Percentiles rank a stretch among this genome's conserved stretches.
phyloP scores from a whole-genome alignment of 2,888 invertebrate species.

The Dolichopus griseipennis region DNA sequence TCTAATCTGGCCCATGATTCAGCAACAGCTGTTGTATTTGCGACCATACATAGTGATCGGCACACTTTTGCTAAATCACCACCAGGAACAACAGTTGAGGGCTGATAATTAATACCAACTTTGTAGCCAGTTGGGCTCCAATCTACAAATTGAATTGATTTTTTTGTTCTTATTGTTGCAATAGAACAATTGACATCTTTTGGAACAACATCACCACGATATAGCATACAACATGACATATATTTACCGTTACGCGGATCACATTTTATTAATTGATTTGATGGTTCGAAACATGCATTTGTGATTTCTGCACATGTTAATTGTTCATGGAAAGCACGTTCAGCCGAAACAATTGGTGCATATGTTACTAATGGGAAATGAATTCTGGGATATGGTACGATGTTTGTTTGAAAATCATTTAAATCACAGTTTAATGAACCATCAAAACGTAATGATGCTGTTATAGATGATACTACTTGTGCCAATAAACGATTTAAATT shows the following conservation, averaged over 20 bases:
- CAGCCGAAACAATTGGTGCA: background rate
- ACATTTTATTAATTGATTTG: too few relatives aligned
- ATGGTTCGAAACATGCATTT: too few relatives aligned
- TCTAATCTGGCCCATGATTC: conserved; percentile 79
- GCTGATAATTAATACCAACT: too few relatives aligned
- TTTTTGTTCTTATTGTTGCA: conserved; percentile 5
- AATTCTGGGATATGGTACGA: conserved; percentile 16
- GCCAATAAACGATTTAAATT: conserved; percentile 79
- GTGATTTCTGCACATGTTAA: too few relatives aligned
- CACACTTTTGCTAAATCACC: too few relatives aligned
- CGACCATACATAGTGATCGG: too few relatives aligned
- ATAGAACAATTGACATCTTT: background rate
- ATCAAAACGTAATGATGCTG: conserved; percentile 70
- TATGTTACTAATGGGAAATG: conserved; percentile 15
- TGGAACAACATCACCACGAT: background rate
- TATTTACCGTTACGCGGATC: too few relatives aligned
- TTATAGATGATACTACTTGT: conserved; percentile 69
- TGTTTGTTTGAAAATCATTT: conserved; percentile 74
- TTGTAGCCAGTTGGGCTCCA: too few relatives aligned
- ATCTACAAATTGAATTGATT: background rate
- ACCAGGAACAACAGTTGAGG: too few relatives aligned
- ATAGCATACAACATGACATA: background rate
- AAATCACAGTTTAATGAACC: conserved; percentile 76
- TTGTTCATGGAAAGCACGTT: too few relatives aligned
- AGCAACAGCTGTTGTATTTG: conserved; percentile 52